Base-by-base conservation (phyloP, 2,888 invertebrate genomes). In the Cantharis rustica region DNA sequence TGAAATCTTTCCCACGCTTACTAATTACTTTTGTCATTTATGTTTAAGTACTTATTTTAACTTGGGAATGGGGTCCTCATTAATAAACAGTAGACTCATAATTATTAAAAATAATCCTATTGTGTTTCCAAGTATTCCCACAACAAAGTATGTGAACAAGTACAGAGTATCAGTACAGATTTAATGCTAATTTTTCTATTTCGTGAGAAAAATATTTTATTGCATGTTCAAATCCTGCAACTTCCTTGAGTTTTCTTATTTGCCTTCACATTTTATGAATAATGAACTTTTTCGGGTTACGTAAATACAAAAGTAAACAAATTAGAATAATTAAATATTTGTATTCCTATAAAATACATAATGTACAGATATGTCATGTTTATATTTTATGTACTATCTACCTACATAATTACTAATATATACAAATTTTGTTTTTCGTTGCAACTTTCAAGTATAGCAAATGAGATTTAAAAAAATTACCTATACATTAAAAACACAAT, bases 61-160 rank as follows among this genome's bases (percentile, higher is more conserved):
- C 83, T 84, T 88, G 88, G 85, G 88, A 88, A 88, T 84, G 86
- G 84, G 88, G 84, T 87, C 83, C 85, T 85, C 84, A 88, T 88
- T 87, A 87, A 87, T 87, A 87, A 86, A 86, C 87, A 86, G 85
- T 84, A 86, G 87, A 85, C 85, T 86, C 84, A 84, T 85, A 86
- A 87, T 88, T 88, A 88, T 87, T 87, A 86, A 87, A 85, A 87
- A 86, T 80, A 86, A 86, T 84, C 82, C 85, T 84, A 87, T 88
- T 88, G 87, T 87, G 84, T 81, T 82, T 80, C 79, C 72, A 75
- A 84, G 76, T 82, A 81, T 87, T 87, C 87, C 87, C 87, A 87
- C 87, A 86, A 84, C 86, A 83, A 84, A 81, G 79, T 81, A 78
- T 78, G 64, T 66, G 77, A 81, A 76, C 77, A 75, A 80, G 75